Percentiles rank a stretch among this genome's conserved stretches.
phyloP scores from a whole-genome alignment of 2,797 vertebrate genomes.

The Cuculus canorus region DNA sequence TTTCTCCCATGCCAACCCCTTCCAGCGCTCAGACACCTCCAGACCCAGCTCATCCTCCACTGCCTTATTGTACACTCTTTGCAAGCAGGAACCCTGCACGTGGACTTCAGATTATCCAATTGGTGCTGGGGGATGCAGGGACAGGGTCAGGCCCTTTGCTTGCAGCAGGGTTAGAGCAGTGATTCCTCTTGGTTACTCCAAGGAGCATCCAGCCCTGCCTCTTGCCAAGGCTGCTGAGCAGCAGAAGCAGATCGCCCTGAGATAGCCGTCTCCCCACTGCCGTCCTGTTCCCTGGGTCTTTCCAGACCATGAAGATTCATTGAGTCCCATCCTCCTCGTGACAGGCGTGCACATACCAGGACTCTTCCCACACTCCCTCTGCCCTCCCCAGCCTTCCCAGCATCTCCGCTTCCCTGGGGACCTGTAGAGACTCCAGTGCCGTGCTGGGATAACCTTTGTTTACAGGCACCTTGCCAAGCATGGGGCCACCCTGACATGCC shows the following conservation, averaged over 20 bases:
- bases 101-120: fast-evolving
- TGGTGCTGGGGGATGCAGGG: not conserved
- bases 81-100: not conserved
- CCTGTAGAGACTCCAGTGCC: not conserved
- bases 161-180: fast-evolving
- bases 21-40: not conserved
- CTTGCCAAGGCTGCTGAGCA: fast-evolving
- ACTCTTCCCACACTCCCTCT: slow-evolving; percentile 2
- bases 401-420: not conserved
- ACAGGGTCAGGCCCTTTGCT: not conserved
- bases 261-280: not conserved
- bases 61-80: not conserved
- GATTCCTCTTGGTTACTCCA: not conserved
- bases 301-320: fast-evolving
- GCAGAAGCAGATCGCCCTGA: not conserved
- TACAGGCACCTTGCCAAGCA: fast-evolving
- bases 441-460: fast-evolving
- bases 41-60: not conserved
- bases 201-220: not conserved
- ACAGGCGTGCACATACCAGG: not conserved
- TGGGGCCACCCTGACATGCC: not conserved
- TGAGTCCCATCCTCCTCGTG: not conserved
- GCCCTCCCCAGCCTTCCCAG: not conserved
- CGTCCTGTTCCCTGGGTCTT: not conserved
- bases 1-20: not conserved